Evolutionary conservation across 2,797 vertebrate species (phyloP).

Genomic region (Ambastaia sidthimunki): DNA sequence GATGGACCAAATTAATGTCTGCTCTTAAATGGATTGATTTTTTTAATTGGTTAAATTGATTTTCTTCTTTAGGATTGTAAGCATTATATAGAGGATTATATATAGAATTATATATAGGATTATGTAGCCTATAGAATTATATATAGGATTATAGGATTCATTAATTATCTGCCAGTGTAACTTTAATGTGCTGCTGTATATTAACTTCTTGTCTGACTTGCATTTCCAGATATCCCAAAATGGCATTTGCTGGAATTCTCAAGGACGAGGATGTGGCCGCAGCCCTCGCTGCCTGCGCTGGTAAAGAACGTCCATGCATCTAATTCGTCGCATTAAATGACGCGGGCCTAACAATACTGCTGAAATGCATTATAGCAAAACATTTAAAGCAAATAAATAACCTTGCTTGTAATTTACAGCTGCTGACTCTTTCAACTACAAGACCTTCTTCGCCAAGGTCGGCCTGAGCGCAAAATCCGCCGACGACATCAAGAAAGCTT

Average conservation of each 20-base stretch:
- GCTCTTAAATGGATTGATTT: not conserved
- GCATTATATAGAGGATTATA: too few relatives aligned
- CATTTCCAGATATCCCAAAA: conserved; percentile 60
- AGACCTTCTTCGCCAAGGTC: conserved; percentile 73
- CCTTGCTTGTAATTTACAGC: conserved; percentile 58
- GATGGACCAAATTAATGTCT: not conserved
- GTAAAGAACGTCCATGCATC: conserved; percentile 60
- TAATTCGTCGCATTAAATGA: not conserved
- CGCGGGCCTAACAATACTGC: too few relatives aligned
- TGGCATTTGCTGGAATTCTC: conserved; percentile 75
- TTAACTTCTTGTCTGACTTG: conserved; percentile 10
- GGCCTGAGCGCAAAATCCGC: conserved; percentile 71
- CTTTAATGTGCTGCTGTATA: not conserved
- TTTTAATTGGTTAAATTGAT: too few relatives aligned
- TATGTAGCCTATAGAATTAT: too few relatives aligned
- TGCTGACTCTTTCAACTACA: conserved; percentile 73
- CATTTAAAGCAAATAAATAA: not conserved
- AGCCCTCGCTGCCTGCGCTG: conserved; percentile 71
- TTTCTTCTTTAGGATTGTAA: too few relatives aligned
- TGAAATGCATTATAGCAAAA: not conserved
- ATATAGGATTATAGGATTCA: too few relatives aligned
- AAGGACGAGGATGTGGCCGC: conserved; percentile 73
- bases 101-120: too few relatives aligned
- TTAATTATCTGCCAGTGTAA: not conserved
- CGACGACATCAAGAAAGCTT: conserved; percentile 69